phyloP scores from a whole-genome alignment of 2,888 invertebrate genomes.

The Cheilosia vulpina region DNA sequence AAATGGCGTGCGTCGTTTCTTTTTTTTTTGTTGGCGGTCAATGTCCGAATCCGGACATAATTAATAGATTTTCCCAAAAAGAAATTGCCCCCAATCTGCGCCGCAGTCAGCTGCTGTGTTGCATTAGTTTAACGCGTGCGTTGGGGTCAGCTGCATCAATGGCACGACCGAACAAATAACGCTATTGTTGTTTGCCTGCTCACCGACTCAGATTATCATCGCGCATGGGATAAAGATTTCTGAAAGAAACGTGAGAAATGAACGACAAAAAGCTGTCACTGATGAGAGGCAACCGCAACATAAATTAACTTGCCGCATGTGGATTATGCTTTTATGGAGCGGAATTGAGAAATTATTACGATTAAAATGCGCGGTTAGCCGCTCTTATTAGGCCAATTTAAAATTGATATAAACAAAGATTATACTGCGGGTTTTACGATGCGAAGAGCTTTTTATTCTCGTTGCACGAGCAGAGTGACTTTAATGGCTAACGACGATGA shows the following conservation, averaged over 20 bases:
- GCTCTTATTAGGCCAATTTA: constrained; percentile 32
- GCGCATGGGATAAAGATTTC: constrained; percentile 23
- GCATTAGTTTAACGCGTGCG: neutral
- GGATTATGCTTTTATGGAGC: constrained; percentile 37
- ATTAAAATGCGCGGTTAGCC: constrained; percentile 31
- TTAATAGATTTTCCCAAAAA: neutral
- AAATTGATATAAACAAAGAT: constrained; percentile 27
- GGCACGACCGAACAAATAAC: constrained; percentile 3
- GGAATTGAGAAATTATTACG: constrained; percentile 40
- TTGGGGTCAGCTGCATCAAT: constrained; percentile 42
- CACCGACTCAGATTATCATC: neutral
- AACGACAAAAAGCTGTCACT: constrained; percentile 9
- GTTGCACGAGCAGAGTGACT: neutral
- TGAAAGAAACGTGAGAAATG: constrained; percentile 43
- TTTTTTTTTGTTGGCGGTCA: neutral
- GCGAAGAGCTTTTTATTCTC: constrained; percentile 1
- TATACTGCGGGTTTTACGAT: constrained; percentile 23
- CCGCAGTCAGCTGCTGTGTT: neutral
- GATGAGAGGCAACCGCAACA: neutral
- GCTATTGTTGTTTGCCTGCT: neutral
- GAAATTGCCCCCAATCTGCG: neutral
- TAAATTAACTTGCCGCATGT: constrained; percentile 47
- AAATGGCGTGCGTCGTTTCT: neutral
- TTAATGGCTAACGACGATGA: neutral
- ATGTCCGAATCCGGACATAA: neutral